A percentile compares a stretch with the other conserved stretches of the same genome.
These are phyloP conservation scores for Tinea pellionella DNA, from an alignment of 2,888 invertebrate genomes.

Conservation along the genomic window DNA sequence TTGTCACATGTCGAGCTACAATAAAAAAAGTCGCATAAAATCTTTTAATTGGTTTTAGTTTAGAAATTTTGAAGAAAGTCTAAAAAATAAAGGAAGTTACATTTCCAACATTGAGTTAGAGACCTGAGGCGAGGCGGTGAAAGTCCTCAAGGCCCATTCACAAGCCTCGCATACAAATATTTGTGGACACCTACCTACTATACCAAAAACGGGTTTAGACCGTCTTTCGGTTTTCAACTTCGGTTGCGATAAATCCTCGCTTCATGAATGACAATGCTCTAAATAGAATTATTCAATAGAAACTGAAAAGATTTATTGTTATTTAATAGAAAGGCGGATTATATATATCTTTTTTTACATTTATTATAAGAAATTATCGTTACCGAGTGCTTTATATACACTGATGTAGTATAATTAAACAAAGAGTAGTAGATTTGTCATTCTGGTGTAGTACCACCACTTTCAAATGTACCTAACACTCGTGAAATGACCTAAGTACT, in stretches of 20 bases:
- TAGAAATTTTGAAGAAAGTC: no score
- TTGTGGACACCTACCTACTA: slow-evolving; percentile 60
- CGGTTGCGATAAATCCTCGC: slow-evolving; percentile 5
- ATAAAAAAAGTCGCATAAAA: no score
- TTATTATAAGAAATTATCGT: no score
- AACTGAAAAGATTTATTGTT: background rate
- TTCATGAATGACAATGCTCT: slow-evolving; percentile 7
- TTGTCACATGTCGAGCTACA: no score
- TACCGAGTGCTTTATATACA: no score
- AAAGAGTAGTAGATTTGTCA: no score
- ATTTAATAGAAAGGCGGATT: background rate
- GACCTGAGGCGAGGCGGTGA: slow-evolving; percentile 47
- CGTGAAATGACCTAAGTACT: no score
- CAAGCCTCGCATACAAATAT: slow-evolving; percentile 68
- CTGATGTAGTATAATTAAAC: no score
- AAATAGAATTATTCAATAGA: slow-evolving; percentile 9
- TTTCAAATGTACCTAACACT: no score
- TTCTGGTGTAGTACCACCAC: no score
- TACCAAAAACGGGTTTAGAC: slow-evolving; percentile 61
- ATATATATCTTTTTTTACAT: no score
- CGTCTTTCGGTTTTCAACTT: slow-evolving; percentile 30
- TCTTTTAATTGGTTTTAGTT: no score
- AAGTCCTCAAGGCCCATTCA: slow-evolving; percentile 65
- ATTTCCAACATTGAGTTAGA: slow-evolving; percentile 17
- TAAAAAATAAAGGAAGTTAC: background rate